These are phyloP conservation scores for Atopsyche davidsoni DNA, from an alignment of 1,140 invertebrate genomes.

Conservation along the genomic window DNA sequence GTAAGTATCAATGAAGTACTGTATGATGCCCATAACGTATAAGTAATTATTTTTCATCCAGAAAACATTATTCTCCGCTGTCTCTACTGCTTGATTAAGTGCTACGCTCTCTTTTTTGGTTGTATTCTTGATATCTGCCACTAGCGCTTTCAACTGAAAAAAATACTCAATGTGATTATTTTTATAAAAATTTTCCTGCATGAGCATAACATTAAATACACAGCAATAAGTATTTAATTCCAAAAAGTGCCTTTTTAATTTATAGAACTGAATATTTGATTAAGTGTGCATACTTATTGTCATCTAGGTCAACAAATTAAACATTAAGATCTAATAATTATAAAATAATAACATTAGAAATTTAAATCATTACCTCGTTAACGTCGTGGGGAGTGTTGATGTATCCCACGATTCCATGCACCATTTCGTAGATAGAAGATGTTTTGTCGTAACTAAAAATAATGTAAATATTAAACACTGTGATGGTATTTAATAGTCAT, in stretches of 20 bases:
- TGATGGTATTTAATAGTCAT: not conserved
- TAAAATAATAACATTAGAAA: not conserved
- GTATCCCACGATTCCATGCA: conserved; percentile 4
- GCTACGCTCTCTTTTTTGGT: conserved; percentile 3
- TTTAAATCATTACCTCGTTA: conserved; percentile 7
- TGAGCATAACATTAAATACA: no score
- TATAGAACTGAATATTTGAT: no score
- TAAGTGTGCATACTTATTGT: no score
- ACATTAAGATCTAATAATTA: not conserved
- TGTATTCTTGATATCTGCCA: conserved; percentile 1
- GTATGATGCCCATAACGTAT: no score
- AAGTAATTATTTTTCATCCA: conserved; percentile 13
- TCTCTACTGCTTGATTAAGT: conserved; percentile 1
- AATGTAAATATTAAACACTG: not conserved
- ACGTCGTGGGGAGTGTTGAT: conserved; percentile 12
- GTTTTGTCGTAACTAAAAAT: conserved; percentile 9
- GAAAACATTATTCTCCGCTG: conserved; percentile 5
- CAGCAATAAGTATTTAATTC: no score
- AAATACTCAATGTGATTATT: not conserved
- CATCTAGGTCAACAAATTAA: no score
- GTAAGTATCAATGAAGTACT: no score
- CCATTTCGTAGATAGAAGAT: conserved; percentile 9
- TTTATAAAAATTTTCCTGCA: no score
- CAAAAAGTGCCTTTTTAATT: no score
- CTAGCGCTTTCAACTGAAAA: conserved; percentile 7